phyloP scores from a whole-genome alignment of 2,888 invertebrate genomes.

The Papilio protenor region DNA sequence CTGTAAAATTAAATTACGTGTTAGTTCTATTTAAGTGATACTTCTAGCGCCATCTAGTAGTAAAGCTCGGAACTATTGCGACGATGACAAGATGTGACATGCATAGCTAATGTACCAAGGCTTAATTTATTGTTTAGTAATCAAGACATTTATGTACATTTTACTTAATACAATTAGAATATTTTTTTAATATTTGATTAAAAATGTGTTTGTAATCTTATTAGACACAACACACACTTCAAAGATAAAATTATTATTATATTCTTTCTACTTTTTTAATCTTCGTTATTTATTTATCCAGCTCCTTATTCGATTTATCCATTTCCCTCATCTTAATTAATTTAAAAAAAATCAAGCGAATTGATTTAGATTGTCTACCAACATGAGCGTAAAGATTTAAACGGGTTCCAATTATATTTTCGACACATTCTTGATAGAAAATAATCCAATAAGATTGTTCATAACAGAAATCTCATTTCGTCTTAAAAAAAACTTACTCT shows the following conservation, averaged over 20 bases:
- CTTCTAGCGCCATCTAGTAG: slow-evolving; percentile 67
- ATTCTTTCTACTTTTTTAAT: not conserved
- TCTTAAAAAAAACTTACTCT: too few relatives aligned
- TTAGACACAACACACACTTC: not conserved
- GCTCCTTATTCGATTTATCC: too few relatives aligned
- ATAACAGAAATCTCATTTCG: not conserved
- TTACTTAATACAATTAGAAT: not conserved
- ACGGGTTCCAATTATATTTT: not conserved
- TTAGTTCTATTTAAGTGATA: slow-evolving; percentile 36
- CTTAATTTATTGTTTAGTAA: not conserved
- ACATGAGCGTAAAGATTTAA: not conserved
- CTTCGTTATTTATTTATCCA: not conserved
- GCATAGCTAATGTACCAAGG: slow-evolving; percentile 47
- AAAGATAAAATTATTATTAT: not conserved
- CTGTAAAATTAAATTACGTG: not conserved
- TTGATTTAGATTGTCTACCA: too few relatives aligned
- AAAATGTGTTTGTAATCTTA: not conserved
- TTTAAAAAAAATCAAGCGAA: too few relatives aligned
- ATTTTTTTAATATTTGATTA: not conserved
- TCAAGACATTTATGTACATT: not conserved
- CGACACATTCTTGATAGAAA: not conserved
- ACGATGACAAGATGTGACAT: slow-evolving; percentile 55
- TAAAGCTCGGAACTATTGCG: slow-evolving; percentile 56
- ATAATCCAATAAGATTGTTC: not conserved
- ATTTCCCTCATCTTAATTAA: too few relatives aligned